A percentile compares a stretch with the other conserved stretches of the same genome.
phyloP scores from a whole-genome alignment of 2,113 vertebrate genomes.

The Chascanopsetta lugubris region DNA sequence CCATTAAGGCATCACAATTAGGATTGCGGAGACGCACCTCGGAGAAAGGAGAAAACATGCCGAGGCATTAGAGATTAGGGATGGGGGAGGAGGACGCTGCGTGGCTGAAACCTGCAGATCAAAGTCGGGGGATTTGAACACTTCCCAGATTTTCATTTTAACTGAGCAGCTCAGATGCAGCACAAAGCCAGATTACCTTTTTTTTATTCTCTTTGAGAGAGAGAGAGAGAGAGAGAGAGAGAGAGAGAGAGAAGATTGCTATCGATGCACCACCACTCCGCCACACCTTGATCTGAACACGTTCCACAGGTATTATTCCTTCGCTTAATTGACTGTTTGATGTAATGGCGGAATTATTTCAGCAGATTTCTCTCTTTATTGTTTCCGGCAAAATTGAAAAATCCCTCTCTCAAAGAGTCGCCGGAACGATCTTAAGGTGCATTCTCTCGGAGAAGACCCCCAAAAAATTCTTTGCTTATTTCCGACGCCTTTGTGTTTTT shows the following conservation, averaged over 20 bases:
- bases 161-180: conserved; percentile 51
- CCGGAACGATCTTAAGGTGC: background rate
- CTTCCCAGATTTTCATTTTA: conserved; percentile 67
- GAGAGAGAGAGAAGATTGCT: conserved; percentile 41
- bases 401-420: background rate
- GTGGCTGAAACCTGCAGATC: conserved; percentile 63
- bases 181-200: conserved; percentile 68
- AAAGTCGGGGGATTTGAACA: conserved; percentile 72
- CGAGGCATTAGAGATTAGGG: conserved; percentile 60
- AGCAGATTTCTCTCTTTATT: conserved; percentile 8
- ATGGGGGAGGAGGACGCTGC: conserved; percentile 56
- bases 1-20: conserved; percentile 62
- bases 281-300: conserved; percentile 32
- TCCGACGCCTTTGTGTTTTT: conserved; percentile 10
- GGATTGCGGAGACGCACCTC: conserved; percentile 64
- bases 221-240: background rate
- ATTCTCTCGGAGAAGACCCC: no score
- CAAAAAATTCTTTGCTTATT: conserved; percentile 8
- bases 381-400: conserved; percentile 3
- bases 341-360: conserved; percentile 44
- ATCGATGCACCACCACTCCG: conserved; percentile 36
- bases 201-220: conserved; percentile 61
- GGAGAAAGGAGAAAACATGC: conserved; percentile 55
- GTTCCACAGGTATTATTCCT: conserved; percentile 43
- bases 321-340: conserved; percentile 64